These are phyloP conservation scores for Fragum sueziense DNA, from an alignment of 2,888 invertebrate species.

Conservation along the genomic window DNA sequence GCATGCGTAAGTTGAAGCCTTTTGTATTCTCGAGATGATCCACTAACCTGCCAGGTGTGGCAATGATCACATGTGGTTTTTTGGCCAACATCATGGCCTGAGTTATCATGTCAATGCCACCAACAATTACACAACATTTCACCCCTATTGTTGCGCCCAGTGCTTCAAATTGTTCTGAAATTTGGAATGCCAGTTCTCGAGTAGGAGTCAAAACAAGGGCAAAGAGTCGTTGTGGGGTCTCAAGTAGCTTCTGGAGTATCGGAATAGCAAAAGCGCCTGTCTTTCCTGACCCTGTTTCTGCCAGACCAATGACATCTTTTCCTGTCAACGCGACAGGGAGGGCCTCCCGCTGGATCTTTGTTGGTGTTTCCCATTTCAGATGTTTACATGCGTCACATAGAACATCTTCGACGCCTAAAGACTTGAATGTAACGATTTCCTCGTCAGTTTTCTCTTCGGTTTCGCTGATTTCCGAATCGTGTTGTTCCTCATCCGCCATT, in stretches of 20 bases:
- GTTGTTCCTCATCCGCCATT: conserved; percentile 42
- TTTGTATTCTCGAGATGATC: conserved; percentile 99
- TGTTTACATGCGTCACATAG: conserved; percentile 95
- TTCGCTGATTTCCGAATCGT: background rate
- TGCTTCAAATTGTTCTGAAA: conserved; percentile 99
- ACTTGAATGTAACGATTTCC: conserved; percentile 43
- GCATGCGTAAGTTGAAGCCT: conserved; percentile 94
- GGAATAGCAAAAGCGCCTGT: conserved; percentile 99
- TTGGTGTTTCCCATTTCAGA: conserved; percentile 96
- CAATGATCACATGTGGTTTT: conserved; percentile 97
- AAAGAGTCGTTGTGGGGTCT: conserved; percentile 96
- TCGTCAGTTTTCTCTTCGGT: conserved; percentile 15
- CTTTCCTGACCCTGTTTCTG: conserved; percentile 97
- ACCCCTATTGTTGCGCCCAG: conserved; percentile 90
- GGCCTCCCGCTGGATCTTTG: conserved; percentile 97
- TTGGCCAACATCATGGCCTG: conserved; percentile 95
- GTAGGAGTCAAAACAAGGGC: conserved; percentile 93
- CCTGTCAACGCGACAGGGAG: conserved; percentile 95
- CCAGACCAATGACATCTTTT: conserved; percentile 89
- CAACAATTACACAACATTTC: conserved; percentile 92
- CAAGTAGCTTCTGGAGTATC: conserved; percentile 94
- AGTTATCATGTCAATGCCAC: conserved; percentile 99
- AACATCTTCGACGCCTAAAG: conserved; percentile 91
- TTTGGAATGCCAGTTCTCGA: conserved; percentile 98
- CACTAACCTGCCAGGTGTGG: conserved; percentile 96